Percentiles rank a stretch among this genome's conserved stretches.
Conservation (phyloP, 2,797 vertebrate genomes). For the Tapirus indicus region DNA sequence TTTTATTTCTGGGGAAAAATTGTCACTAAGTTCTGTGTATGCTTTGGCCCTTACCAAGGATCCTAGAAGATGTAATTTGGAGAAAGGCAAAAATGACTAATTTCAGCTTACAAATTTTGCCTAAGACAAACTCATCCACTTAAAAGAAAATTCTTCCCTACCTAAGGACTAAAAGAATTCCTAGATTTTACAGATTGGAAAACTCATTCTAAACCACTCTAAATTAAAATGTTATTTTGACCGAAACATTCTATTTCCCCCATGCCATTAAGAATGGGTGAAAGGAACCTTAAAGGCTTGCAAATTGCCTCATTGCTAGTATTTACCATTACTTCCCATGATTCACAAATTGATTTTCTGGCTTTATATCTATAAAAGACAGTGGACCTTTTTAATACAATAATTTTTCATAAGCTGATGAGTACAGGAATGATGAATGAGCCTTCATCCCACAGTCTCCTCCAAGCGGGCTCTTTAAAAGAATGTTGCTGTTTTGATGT, state of each 20-base stretch:
- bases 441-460: constrained; percentile 57
- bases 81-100: constrained; percentile 7
- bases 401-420: constrained; percentile 84
- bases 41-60: background rate
- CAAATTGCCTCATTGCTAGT: constrained; percentile 60
- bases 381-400: constrained; percentile 76
- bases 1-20: background rate
- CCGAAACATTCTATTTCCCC: background rate
- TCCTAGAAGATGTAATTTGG: background rate
- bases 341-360: constrained; percentile 85
- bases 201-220: constrained; percentile 71
- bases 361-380: constrained; percentile 82
- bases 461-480: constrained; percentile 71
- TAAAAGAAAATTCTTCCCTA: constrained; percentile 17
- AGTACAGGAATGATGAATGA: constrained; percentile 81
- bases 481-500: constrained; percentile 70
- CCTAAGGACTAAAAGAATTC: constrained; percentile 14
- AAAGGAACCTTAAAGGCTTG: constrained; percentile 56
- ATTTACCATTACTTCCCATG: constrained; percentile 74
- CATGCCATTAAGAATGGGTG: constrained; percentile 59
- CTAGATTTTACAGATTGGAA: constrained; percentile 66
- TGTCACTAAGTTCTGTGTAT: background rate
- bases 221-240: constrained; percentile 66
- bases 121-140: background rate
- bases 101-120: constrained; percentile 53